A percentile compares a stretch with the other conserved stretches of the same genome.
Conservation (phyloP, 2,888 invertebrate species). For the Hemaris fuciformis region DNA sequence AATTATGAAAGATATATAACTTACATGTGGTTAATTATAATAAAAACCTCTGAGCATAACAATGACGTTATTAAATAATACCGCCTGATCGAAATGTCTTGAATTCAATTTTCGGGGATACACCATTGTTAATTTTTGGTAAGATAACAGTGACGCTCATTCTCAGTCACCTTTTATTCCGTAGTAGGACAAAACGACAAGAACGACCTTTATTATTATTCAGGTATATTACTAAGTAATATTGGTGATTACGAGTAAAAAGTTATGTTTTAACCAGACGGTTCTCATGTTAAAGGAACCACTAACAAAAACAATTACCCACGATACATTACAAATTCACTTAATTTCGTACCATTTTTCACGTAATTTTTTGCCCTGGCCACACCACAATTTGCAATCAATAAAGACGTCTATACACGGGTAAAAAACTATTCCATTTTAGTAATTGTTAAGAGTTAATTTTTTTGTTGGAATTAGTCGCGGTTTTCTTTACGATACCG, state of each 20-base stretch:
- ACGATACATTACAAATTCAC: background rate
- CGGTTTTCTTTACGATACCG: slow-evolving; percentile 17
- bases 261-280: background rate
- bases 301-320: background rate
- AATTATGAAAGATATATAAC: background rate
- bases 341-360: background rate
- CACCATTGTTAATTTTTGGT: too few relatives aligned
- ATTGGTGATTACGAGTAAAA: too few relatives aligned
- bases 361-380: background rate
- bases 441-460: background rate
- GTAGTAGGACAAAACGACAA: too few relatives aligned
- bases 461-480: background rate
- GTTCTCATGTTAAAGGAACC: background rate
- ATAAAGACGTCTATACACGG: background rate
- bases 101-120: too few relatives aligned
- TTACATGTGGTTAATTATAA: too few relatives aligned
- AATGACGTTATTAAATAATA: too few relatives aligned
- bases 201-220: too few relatives aligned
- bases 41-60: too few relatives aligned
- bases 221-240: too few relatives aligned
- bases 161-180: too few relatives aligned
- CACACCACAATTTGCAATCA: background rate
- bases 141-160: too few relatives aligned
- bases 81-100: too few relatives aligned
- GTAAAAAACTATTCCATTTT: background rate